phyloP scores from a whole-genome alignment of 2,797 vertebrate species.

The Oreochromis mossambicus region DNA sequence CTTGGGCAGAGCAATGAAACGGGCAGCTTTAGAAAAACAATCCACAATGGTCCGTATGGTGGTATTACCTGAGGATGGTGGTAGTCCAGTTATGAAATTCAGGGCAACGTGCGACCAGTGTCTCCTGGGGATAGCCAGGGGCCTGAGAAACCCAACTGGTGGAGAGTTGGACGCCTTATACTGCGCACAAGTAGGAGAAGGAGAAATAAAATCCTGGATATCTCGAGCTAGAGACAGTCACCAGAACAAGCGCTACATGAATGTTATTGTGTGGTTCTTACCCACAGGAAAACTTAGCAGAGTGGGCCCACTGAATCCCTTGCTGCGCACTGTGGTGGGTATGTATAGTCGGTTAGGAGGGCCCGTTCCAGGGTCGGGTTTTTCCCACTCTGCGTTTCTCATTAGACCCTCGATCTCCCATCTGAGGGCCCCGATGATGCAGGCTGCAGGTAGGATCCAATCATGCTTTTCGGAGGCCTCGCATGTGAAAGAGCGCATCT shows the following conservation, averaged over 20 bases:
- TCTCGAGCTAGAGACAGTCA: neutral
- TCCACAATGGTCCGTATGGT: neutral
- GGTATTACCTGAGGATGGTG: neutral
- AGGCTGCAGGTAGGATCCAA: neutral
- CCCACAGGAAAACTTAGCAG: neutral
- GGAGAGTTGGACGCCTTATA: neutral
- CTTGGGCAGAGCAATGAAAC: neutral
- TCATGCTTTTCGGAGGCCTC: too few relatives aligned
- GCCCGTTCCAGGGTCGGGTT: neutral
- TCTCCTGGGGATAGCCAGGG: neutral
- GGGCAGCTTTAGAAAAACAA: neutral
- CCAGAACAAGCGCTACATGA: neutral
- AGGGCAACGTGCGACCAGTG: neutral
- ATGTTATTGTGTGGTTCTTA: neutral
- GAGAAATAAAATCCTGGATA: neutral
- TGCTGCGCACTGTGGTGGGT: neutral
- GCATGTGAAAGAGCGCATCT: too few relatives aligned
- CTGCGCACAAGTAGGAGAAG: fast-evolving
- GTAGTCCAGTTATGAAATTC: neutral
- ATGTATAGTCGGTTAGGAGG: neutral
- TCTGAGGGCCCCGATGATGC: neutral
- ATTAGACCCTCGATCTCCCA: neutral
- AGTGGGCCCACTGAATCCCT: neutral
- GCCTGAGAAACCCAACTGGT: neutral
- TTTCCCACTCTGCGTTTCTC: neutral